A percentile compares a stretch with the other conserved stretches of the same genome.
phyloP scores from a whole-genome alignment of 2,113 vertebrate species.

The Oryzias melastigma region DNA sequence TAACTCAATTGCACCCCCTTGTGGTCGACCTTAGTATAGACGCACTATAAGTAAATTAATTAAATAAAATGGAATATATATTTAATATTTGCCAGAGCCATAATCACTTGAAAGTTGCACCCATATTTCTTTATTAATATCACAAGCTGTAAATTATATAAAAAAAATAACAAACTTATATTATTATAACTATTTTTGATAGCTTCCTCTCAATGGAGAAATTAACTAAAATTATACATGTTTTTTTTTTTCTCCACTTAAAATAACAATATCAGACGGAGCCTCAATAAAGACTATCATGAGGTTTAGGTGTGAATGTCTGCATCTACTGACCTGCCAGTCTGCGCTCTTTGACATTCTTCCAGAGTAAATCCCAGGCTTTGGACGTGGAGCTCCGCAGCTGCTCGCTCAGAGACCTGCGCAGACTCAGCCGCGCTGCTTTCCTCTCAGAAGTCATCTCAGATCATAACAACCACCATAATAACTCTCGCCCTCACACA shows the following conservation, averaged over 20 bases:
- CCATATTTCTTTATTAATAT: too few species aligned
- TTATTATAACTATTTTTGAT: too few species aligned
- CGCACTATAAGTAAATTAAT: too few species aligned
- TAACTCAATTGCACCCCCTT: slow-evolving; percentile 33
- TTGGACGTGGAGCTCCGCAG: slow-evolving; percentile 88
- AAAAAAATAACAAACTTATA: too few species aligned
- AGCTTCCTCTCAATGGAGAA: too few species aligned
- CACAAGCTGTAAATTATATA: too few species aligned
- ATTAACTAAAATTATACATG: too few species aligned
- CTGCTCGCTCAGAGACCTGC: slow-evolving; percentile 90
- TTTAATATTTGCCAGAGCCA: too few species aligned
- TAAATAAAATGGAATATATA: too few species aligned
- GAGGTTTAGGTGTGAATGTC: not conserved
- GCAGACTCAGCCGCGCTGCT: slow-evolving; percentile 76
- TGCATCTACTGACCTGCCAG: slow-evolving; percentile 87
- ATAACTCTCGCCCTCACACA: slow-evolving; percentile 29
- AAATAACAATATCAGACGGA: not conserved
- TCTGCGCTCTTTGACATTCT: slow-evolving; percentile 85
- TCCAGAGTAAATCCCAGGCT: slow-evolving; percentile 93
- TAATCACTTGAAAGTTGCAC: too few species aligned
- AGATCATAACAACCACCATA: slow-evolving; percentile 66
- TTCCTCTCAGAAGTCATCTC: slow-evolving; percentile 82
- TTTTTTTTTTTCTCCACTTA: not conserved
- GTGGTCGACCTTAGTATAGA: not conserved
- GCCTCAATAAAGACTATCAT: not conserved